phyloP scores from a whole-genome alignment of 2,888 invertebrate genomes.

The Leucania comma region DNA sequence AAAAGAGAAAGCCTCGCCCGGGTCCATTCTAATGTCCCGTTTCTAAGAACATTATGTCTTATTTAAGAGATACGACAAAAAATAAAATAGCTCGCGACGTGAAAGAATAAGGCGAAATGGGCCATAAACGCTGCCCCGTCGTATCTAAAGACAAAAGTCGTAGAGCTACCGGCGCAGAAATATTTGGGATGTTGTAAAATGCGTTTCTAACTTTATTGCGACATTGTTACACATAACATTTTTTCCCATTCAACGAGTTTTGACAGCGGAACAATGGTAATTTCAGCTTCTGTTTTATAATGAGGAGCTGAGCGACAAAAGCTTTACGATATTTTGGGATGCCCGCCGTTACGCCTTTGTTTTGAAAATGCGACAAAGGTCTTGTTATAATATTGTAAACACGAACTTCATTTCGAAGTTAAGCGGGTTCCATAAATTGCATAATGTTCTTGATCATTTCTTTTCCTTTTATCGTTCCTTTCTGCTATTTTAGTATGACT shows the following conservation, averaged over 20 bases:
- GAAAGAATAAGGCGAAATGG: conserved; percentile 87
- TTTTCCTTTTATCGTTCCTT: conserved; percentile 30
- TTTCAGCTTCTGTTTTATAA: conserved; percentile 85
- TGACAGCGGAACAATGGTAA: conserved; percentile 84
- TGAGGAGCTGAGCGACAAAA: conserved; percentile 75
- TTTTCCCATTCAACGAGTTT: conserved; percentile 83
- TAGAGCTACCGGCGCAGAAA: conserved; percentile 83
- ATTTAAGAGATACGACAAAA: conserved; percentile 88
- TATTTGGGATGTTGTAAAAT: conserved; percentile 86
- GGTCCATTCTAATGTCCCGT: conserved; percentile 87
- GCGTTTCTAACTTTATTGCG: conserved; percentile 84
- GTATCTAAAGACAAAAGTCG: conserved; percentile 85
- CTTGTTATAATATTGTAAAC: conserved; percentile 59
- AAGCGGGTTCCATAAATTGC: conserved; percentile 45
- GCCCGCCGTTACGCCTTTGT: conserved; percentile 68
- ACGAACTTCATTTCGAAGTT: conserved; percentile 49
- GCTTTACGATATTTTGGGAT: conserved; percentile 68
- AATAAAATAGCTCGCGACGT: conserved; percentile 83
- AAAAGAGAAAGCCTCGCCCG: conserved; percentile 85
- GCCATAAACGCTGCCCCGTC: conserved; percentile 80
- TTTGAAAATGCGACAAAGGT: conserved; percentile 57
- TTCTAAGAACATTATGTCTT: conserved; percentile 90
- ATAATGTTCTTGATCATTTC: conserved; percentile 39
- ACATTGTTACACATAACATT: conserved; percentile 83
- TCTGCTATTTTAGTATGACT: conserved; percentile 24